Percentiles rank a stretch among this genome's conserved stretches.
Conservation (phyloP, 2,888 invertebrate genomes). For the Drosophila seclusa region DNA sequence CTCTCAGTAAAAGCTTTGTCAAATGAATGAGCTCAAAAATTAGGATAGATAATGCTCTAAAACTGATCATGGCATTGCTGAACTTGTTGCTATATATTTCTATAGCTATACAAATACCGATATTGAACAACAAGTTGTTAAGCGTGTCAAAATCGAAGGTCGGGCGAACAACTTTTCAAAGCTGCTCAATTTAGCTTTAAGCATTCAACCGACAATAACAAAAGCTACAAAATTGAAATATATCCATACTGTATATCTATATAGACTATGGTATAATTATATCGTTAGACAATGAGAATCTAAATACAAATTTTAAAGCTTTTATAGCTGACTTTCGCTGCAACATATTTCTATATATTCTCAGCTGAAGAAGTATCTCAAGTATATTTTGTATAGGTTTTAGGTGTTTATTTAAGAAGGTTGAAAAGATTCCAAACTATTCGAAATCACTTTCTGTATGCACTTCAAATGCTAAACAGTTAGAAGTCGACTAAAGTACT, state of each 20-base stretch:
- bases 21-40: neutral
- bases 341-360: neutral
- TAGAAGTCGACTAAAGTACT: neutral
- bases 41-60: neutral
- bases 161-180: slow-evolving; percentile 17
- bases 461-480: neutral
- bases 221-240: slow-evolving; percentile 14
- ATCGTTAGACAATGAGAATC: neutral
- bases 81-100: slow-evolving; percentile 7
- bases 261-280: slow-evolving; percentile 6
- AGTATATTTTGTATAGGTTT: neutral
- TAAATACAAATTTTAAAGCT: neutral
- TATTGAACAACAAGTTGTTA: slow-evolving; percentile 9
- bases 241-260: neutral
- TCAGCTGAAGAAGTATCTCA: neutral
- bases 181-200: neutral
- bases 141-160: slow-evolving; percentile 26
- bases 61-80: slow-evolving; percentile 6
- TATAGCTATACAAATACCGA: slow-evolving; percentile 2
- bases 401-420: neutral
- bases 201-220: slow-evolving; percentile 12
- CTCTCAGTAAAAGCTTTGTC: slow-evolving; percentile 9
- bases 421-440: neutral
- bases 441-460: neutral
- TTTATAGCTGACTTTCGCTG: neutral